Base-by-base conservation (phyloP, 2,888 invertebrate genomes). In the Lasioglossum calceatum region DNA sequence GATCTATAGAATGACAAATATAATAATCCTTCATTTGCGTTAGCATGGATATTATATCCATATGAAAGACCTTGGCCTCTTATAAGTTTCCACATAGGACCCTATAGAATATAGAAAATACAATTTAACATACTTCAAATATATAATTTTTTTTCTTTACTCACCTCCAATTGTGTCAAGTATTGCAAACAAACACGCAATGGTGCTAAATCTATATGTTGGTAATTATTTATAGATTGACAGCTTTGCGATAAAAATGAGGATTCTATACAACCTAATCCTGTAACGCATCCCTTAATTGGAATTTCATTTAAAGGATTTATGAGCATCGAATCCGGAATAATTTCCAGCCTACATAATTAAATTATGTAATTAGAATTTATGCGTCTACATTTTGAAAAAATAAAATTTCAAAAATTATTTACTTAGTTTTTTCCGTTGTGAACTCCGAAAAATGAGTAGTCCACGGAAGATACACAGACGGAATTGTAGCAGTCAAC, bases 21-120 rank as follows among this genome's bases (percentile, higher is more conserved):
- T 67, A 98, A 94, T 42, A 97, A 95, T 4, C 97, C 98, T 95
- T 98, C 97, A 93, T 97, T 96, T 7, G 96, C 96, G 88, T 96
- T 96, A 44, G 97, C 94, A 79, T 96, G 95, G 92, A 98, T 96
- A 91, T 96, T 96, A 95, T 98, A 98, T 79, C 97, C 96, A 95
- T 99, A 99, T 0, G 98, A 97, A 79, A 98, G 96, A 0, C 99
- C 99, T 92, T 97, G 97, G 64, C 99, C 99, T 90, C 99, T 96
- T 88, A 99, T 97, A 94, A 97, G 97, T 78, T 97, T 97, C 98
- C 98, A 98, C 97, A 98, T 97, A 44, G 98, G 98, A 77, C 98
- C 98, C 97, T 97, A 58, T 16, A 77, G 76, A 71, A 95, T 97
- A 58, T 16, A 77, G 76, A 71, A 95, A 27, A 92, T 76, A 79